Percentiles rank a stretch among this genome's conserved stretches.
Conservation (phyloP, 1,140 invertebrate species). For the Dreissena rostriformis region DNA sequence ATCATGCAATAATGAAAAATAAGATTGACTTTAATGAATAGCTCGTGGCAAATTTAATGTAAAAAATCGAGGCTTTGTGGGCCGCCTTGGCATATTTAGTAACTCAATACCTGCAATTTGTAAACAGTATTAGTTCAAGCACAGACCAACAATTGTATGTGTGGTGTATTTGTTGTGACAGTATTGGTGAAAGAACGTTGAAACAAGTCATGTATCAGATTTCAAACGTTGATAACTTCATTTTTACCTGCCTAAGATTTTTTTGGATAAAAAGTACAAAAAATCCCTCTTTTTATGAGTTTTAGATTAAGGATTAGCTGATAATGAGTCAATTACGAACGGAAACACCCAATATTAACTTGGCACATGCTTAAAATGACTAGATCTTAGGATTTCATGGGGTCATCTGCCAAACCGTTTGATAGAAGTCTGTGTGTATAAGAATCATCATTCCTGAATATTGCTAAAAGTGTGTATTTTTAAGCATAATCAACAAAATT, state of each 20-base stretch:
- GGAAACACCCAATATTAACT: no score
- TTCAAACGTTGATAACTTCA: constrained; percentile 45
- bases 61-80: constrained; percentile 48
- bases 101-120: constrained; percentile 44
- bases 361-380: no score
- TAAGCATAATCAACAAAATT: no score
- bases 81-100: constrained; percentile 25
- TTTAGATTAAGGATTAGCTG: no score
- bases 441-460: no score
- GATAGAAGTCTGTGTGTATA: no score
- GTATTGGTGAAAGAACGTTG: constrained; percentile 31
- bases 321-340: no score
- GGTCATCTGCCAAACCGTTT: no score
- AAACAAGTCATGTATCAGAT: constrained; percentile 17
- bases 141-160: constrained; percentile 36
- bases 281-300: no score
- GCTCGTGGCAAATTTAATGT: constrained; percentile 23
- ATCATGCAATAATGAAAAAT: constrained; percentile 52
- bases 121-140: constrained; percentile 40
- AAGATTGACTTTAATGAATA: constrained; percentile 48
- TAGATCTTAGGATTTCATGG: no score
- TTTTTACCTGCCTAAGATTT: constrained; percentile 1
- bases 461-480: no score
- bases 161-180: constrained; percentile 35
- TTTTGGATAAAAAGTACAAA: no score